Evolutionary conservation across 2,888 invertebrate species (phyloP).

Genomic region (Ectemnius cavifrons): DNA sequence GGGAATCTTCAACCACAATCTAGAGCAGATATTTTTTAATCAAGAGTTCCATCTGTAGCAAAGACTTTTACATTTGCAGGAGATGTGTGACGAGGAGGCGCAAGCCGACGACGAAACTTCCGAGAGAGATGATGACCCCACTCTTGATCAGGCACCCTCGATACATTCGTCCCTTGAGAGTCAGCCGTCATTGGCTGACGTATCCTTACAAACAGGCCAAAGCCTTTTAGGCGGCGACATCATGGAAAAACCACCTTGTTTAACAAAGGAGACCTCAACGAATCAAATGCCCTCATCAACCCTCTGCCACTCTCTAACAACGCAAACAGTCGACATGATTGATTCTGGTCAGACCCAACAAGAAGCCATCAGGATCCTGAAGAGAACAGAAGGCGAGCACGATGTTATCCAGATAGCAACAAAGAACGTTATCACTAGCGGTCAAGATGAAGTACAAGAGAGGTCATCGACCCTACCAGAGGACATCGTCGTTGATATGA

Average conservation of each 20-base stretch:
- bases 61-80: slow-evolving; percentile 37
- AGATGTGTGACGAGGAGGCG: slow-evolving; percentile 55
- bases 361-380: slow-evolving; percentile 72
- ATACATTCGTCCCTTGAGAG: slow-evolving; percentile 67
- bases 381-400: slow-evolving; percentile 72
- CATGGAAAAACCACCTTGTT: slow-evolving; percentile 63
- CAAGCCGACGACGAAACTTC: slow-evolving; percentile 57
- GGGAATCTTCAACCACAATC: too few species aligned
- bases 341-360: slow-evolving; percentile 61
- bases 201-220: slow-evolving; percentile 74
- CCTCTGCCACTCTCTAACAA: slow-evolving; percentile 62
- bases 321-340: slow-evolving; percentile 48
- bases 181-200: slow-evolving; percentile 71
- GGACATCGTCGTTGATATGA: slow-evolving; percentile 86
- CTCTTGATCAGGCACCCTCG: slow-evolving; percentile 73
- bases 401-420: slow-evolving; percentile 77
- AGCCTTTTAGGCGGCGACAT: slow-evolving; percentile 66
- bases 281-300: slow-evolving; percentile 62
- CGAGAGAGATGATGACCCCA: slow-evolving; percentile 68
- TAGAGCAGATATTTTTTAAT: too few species aligned
- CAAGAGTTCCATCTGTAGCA: too few species aligned
- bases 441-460: slow-evolving; percentile 49
- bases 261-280: slow-evolving; percentile 71
- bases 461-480: slow-evolving; percentile 73
- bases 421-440: slow-evolving; percentile 64